Conservation (phyloP, 2,113 vertebrate genomes). For the Symphodus melops region DNA sequence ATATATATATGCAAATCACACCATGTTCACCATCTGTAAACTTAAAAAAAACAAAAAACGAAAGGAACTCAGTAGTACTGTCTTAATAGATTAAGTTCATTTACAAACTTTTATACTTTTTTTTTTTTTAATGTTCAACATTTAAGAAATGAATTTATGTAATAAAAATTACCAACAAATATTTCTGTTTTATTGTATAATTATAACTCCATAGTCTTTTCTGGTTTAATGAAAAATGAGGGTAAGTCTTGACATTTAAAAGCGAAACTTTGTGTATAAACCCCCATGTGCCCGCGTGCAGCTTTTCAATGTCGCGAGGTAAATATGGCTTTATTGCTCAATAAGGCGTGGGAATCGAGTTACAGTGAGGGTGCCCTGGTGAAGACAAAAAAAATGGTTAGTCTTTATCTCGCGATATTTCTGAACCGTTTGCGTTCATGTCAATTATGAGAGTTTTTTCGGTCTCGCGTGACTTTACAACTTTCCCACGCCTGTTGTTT, state of each 20-base stretch:
- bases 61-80: slow-evolving; percentile 10
- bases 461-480: slow-evolving; percentile 75
- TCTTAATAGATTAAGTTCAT: not conserved
- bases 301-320: slow-evolving; percentile 9
- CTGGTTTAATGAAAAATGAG: not conserved
- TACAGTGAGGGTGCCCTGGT: slow-evolving; percentile 43
- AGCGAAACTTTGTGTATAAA: not conserved
- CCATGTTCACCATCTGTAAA: not conserved
- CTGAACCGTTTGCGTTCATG: not conserved
- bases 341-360: slow-evolving; percentile 75
- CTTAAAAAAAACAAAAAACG: slow-evolving; percentile 6
- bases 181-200: not conserved
- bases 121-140: not conserved
- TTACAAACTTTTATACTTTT: not conserved
- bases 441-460: slow-evolving; percentile 71
- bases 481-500: slow-evolving; percentile 85
- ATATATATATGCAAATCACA: not conserved
- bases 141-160: slow-evolving; percentile 18
- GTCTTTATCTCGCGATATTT: slow-evolving; percentile 75
- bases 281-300: not conserved
- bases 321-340: slow-evolving; percentile 60
- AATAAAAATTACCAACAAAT: slow-evolving; percentile 34
- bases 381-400: slow-evolving; percentile 31
- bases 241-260: not conserved
- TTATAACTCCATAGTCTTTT: not conserved